Percentiles rank a stretch among this genome's conserved stretches.
Conservation (phyloP, 2,888 invertebrate species). For the Daptonema setosum region DNA sequence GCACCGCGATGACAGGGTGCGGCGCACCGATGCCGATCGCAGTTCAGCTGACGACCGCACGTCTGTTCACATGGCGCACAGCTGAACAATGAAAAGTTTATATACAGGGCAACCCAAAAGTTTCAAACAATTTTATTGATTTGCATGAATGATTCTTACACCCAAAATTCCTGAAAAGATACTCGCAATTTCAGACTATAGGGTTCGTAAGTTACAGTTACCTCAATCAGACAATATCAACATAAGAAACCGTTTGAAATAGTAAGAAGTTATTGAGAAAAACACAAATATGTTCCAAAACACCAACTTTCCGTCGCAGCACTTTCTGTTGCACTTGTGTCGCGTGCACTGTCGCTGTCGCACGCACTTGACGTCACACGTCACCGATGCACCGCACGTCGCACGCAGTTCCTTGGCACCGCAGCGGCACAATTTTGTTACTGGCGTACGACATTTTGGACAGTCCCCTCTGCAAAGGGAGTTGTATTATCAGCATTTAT, state of each 20-base stretch:
- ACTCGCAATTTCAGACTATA: no score
- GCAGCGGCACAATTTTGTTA: conserved; percentile 59
- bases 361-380: conserved; percentile 70
- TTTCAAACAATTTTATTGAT: no score
- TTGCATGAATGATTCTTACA: no score
- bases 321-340: background rate
- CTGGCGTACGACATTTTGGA: conserved; percentile 43
- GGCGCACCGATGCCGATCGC: conserved; percentile 63
- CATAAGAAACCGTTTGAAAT: no score
- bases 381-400: conserved; percentile 32
- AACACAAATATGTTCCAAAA: no score
- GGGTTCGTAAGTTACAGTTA: no score
- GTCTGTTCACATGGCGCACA: conserved; percentile 27
- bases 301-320: background rate
- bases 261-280: no score
- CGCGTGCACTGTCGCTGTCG: conserved; percentile 50
- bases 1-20: conserved; percentile 55
- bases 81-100: background rate
- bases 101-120: no score
- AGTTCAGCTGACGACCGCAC: conserved; percentile 58
- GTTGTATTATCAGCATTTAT: background rate
- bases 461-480: conserved; percentile 5
- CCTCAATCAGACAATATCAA: no score
- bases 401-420: conserved; percentile 38
- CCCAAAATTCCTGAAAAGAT: no score